These are phyloP conservation scores for Varanus komodoensis DNA, from an alignment of 2,113 vertebrate genomes.

Conservation along the genomic window DNA sequence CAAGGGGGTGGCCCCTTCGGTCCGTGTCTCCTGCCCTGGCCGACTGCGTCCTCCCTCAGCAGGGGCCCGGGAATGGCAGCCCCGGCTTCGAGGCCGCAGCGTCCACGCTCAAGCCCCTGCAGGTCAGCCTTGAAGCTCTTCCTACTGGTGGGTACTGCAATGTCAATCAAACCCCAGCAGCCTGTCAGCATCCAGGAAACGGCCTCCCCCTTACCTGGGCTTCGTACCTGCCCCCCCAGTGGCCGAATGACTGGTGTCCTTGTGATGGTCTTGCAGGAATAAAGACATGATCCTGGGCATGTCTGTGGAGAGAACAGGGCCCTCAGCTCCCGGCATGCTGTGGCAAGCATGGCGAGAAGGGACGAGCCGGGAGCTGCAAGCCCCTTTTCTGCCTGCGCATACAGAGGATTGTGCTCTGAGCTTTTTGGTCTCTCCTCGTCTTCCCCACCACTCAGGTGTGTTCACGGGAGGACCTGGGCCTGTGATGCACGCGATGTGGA, in stretches of 20 bases:
- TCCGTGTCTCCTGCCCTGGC: background rate
- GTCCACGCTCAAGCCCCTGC: background rate
- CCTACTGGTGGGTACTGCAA: background rate
- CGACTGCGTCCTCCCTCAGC: background rate
- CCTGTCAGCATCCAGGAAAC: background rate
- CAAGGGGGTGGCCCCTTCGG: background rate
- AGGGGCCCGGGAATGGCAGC: rapidly evolving
- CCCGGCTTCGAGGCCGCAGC: background rate
- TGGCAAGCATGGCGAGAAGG: too few relatives aligned
- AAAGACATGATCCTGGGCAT: too few relatives aligned
- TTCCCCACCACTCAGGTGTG: too few relatives aligned
- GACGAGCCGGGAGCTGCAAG: too few relatives aligned
- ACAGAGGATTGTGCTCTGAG: too few relatives aligned
- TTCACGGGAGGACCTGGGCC: too few relatives aligned
- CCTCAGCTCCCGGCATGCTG: too few relatives aligned
- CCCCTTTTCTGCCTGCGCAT: too few relatives aligned
- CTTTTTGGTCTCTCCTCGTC: too few relatives aligned
- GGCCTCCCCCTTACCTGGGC: background rate
- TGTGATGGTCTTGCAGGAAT: too few relatives aligned
- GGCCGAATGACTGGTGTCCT: background rate
- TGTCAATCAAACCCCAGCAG: background rate
- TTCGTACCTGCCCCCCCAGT: background rate
- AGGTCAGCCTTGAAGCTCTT: rapidly evolving
- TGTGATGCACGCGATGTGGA: too few relatives aligned
- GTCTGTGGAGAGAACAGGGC: too few relatives aligned